Evolutionary conservation across 2,888 invertebrate species (phyloP).

Genomic region (Synergus laeviventris): DNA sequence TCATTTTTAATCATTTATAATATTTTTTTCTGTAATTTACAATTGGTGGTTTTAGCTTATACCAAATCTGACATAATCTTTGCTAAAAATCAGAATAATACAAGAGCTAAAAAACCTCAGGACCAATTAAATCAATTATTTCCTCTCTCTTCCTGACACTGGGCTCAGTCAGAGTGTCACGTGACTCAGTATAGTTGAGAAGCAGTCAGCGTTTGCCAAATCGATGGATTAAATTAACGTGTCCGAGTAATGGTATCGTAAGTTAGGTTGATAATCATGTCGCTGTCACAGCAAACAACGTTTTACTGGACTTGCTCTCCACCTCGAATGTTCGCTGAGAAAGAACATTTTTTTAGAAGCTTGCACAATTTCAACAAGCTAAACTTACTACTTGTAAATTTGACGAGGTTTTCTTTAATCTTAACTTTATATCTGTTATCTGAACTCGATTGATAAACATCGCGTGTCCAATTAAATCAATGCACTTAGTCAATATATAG

Average conservation of each 20-base stretch:
- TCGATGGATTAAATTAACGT: slow-evolving; percentile 33
- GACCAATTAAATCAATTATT: slow-evolving; percentile 21
- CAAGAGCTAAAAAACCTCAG: background rate
- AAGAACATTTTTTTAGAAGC: slow-evolving; percentile 10
- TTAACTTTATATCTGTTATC: slow-evolving; percentile 9
- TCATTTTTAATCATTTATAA: background rate
- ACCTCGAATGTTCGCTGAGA: background rate
- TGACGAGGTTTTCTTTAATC: slow-evolving; percentile 20
- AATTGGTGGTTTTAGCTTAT: background rate
- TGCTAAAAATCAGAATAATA: background rate
- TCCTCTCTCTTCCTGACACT: slow-evolving; percentile 1
- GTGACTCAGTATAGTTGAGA: slow-evolving; percentile 11
- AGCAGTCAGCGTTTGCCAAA: slow-evolving; percentile 19
- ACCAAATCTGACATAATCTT: background rate
- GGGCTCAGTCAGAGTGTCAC: background rate
- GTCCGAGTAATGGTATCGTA: slow-evolving; percentile 23
- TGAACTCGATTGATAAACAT: slow-evolving; percentile 18
- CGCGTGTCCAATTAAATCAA: slow-evolving; percentile 20
- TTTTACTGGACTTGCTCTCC: slow-evolving; percentile 5
- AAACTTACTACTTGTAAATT: slow-evolving; percentile 13
- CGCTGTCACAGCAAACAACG: slow-evolving; percentile 30
- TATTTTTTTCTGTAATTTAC: background rate
- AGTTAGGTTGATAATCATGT: slow-evolving; percentile 34
- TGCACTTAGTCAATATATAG: slow-evolving; percentile 11
- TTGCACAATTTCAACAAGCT: slow-evolving; percentile 7